Base-by-base conservation (phyloP, 2,113 vertebrate genomes). In the Pheucticus melanocephalus region DNA sequence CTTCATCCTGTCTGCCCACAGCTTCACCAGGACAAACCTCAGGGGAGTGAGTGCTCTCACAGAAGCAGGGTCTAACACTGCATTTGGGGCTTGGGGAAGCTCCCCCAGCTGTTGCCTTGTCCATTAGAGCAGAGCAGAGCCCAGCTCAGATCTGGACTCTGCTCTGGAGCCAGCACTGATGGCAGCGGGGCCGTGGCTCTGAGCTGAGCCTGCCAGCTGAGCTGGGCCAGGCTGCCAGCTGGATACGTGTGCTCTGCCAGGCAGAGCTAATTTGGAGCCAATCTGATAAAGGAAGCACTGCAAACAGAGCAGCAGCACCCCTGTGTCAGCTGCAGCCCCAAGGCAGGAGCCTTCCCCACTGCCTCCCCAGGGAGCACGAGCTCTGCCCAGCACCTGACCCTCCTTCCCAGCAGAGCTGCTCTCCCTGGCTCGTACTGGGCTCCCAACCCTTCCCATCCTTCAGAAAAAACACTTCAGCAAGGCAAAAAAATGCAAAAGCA, bases 151-250 rank as follows among this genome's bases (percentile, higher is more conserved):
- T 13, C n/a, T 25, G 39, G 37, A 69, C 33, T 45, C 60, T 35
- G 53, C 65, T 5, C 8, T 0, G 2, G 63, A 84, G 37, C 21
- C 0, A 0, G 25, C 27, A 19, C 11, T 0, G 0, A 37, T 28
- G 22, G 73, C 50, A 64, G 85, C 1, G 0, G 68, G 71, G 50
- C 63, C 3, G 0, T 0, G 2, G 56, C 65, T 89, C 57, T 0
- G 0, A 40, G 27, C 66, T 23, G 45, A 40, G 64, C 18, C 18
- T 57, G 80, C 77, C 9, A 7, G 72, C 60, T 54, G 73, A 84
- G 69, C 84, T 20, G 37, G 92, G 47, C 75, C 73, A 66, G 47
- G 27, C 66, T 65, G 90, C 71, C 88, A 92, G 92, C 81, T 42
- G 68, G 91, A 54, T 88, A 88, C 27, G 3, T 61, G 68, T 61